Evolutionary conservation across 2,888 invertebrate species (phyloP), one percentile per base, ranked within the genome.

Genomic region (Macrophya alboannulata): DNA sequence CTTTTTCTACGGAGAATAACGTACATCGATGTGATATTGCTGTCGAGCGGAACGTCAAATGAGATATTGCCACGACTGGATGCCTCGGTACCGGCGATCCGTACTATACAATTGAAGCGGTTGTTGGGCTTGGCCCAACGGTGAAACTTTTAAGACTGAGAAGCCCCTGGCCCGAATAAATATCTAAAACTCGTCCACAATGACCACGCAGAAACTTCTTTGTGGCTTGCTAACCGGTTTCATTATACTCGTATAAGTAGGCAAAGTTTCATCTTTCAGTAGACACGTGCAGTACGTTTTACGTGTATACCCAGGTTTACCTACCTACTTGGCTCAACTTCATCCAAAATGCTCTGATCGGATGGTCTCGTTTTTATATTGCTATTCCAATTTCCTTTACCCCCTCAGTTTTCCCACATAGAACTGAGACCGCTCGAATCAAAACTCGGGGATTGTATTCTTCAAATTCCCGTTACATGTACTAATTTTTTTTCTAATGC

Each of bases 121-220:
- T 40, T 40, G 9, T 71, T 40, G 71, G 21, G 40, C 71, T 40
- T 4, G 17, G 40, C 71, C 6, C 71, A 71, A 71, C 71, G 40
- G 40, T 71, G 17, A 40, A 15, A 71, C 40, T 71, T 40, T 71
- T 17, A 40, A 71, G 71, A 17, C 40, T 71, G 40, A 40, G 40
- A 71, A 40, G 40, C 40, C 71, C 2, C 17, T 40, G 71, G 40
- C 40, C 71, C 71, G 71, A 71, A 40, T 40, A 17, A 71, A 40
- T 71, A 71, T 17, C 71, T 17, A 71, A 71, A 71, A 71, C 71
- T 71, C 71, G 71, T 71, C 40, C 71, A 71, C 71, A 17, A 40
- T 71, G 71, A 71, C 40, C n/a, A 40, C 15, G 71, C 71, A 71
- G n/a, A 40, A 71, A 40, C 40, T 71, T 40, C 9, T 71, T 71